Conservation (phyloP, 2,888 invertebrate genomes). For the Drosophila colorata region DNA sequence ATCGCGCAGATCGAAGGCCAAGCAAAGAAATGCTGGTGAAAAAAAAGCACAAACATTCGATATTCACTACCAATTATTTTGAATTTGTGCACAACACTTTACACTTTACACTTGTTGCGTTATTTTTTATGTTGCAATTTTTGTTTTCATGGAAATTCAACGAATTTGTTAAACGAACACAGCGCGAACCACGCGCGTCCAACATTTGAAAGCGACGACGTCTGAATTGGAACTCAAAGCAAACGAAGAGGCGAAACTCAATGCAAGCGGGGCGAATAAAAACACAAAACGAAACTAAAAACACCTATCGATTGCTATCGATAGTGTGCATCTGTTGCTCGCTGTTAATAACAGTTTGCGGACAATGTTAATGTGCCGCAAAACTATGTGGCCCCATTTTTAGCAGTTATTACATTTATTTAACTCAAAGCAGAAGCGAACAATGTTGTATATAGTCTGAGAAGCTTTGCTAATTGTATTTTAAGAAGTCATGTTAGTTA, state of each 20-base stretch:
- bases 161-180: constrained; percentile 53
- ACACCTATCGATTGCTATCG: constrained; percentile 36
- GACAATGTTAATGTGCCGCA: not conserved
- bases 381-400: not conserved
- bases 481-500: not conserved
- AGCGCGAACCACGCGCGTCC: constrained; percentile 54
- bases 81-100: constrained; percentile 16
- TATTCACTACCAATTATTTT: constrained; percentile 23
- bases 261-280: constrained; percentile 48
- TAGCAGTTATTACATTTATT: not conserved
- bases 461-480: not conserved
- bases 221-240: constrained; percentile 54
- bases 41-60: constrained; percentile 28
- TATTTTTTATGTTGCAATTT: constrained; percentile 55
- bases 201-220: constrained; percentile 57
- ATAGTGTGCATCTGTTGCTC: constrained; percentile 7
- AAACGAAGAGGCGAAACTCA: constrained; percentile 29
- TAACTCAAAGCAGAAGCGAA: not conserved
- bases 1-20: constrained; percentile 39
- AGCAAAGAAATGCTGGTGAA: constrained; percentile 25
- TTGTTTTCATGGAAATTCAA: constrained; percentile 49
- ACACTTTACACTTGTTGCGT: constrained; percentile 58
- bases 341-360: not conserved
- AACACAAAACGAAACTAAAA: constrained; percentile 42
- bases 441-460: not conserved